Evolutionary conservation across 1,140 invertebrate species (phyloP), one percentile per base, ranked within the genome.

Genomic region (Eufriesea mexicana): DNA sequence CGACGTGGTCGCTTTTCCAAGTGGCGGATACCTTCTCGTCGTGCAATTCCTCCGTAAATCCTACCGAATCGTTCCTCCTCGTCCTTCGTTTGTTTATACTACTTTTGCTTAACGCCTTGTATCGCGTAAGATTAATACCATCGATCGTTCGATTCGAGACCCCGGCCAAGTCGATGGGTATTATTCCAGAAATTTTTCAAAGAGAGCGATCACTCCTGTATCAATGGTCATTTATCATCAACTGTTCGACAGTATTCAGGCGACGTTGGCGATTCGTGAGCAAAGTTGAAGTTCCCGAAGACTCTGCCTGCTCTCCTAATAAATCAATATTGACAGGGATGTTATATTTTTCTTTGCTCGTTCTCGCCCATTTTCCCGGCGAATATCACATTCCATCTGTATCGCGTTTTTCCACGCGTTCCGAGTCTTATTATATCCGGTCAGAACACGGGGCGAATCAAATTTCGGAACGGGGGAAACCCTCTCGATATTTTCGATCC

Each of bases 271-370:
- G 45, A 76, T 47, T 72, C 49, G 20, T 35, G 57, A 47, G 35
- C 28, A 64, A 83, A 79, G 76, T 79, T 61, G 67, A 83, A 79
- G 64, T 83, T 79, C 67, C 35, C 76, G 49, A 62, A 79, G 49
- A 75, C 59, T 75, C 57, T n/a, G 14, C 42, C 62, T 61, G 20
- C 47, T 10, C 0, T n/a, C 6, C 49, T 79, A 79, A 83, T 83
- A 83, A 83, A 83, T 83, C 82, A 83, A 77, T 54, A 83, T 83
- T 42, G 75, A 83, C 82, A 72, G 54, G 25, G 67, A 55, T 49
- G 67, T 79, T 64, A 64, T 72, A 28, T 25, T 67, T 82, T 79
- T 77, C 68, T 55, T 23, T 42, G 14, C 14, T 14, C 42, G 42
- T 57, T 20, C 25, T 64, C 70, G 25, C 35, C 35, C 42, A 42